These are phyloP conservation scores for Oncopeltus fasciatus DNA, from an alignment of 1,140 invertebrate species.

Conservation along the genomic window DNA sequence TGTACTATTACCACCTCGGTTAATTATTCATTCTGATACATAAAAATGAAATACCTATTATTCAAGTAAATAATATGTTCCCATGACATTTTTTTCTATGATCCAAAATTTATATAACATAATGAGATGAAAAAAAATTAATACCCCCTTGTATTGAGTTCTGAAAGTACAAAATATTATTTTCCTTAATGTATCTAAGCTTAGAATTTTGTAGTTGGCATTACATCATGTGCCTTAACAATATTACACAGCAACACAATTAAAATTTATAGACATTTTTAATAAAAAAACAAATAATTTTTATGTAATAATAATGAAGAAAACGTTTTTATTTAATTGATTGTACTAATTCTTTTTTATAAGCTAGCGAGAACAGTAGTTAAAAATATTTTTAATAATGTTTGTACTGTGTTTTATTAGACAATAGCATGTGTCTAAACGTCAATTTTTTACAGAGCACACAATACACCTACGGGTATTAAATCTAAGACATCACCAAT, in stretches of 20 bases:
- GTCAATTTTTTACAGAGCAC: conserved; percentile 11
- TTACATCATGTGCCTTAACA: not conserved
- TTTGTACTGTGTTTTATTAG: conserved; percentile 14
- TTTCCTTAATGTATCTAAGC: not conserved
- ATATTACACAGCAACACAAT: not conserved
- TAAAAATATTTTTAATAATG: conserved; percentile 13
- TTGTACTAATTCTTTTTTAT: conserved; percentile 6
- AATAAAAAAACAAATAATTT: not conserved
- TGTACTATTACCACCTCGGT: not conserved
- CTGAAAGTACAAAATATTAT: not conserved
- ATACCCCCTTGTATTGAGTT: conserved; percentile 10
- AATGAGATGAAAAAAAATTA: conserved; percentile 12
- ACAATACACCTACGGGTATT: conserved; percentile 15
- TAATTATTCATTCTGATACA: conserved; percentile 5
- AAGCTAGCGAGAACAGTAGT: conserved; percentile 11
- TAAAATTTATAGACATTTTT: not conserved
- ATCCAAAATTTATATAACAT: conserved; percentile 1
- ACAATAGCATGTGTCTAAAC: conserved; percentile 11
- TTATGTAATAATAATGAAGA: not conserved
- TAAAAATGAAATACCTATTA: conserved; percentile 6
- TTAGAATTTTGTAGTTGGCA: not conserved
- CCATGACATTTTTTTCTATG: not conserved
- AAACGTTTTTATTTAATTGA: not conserved
- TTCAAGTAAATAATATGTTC: conserved; percentile 3
- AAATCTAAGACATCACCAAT: conserved; percentile 11